These are phyloP conservation scores for Acanthiza pusilla DNA, from an alignment of 2,797 vertebrate species.

Conservation along the genomic window DNA sequence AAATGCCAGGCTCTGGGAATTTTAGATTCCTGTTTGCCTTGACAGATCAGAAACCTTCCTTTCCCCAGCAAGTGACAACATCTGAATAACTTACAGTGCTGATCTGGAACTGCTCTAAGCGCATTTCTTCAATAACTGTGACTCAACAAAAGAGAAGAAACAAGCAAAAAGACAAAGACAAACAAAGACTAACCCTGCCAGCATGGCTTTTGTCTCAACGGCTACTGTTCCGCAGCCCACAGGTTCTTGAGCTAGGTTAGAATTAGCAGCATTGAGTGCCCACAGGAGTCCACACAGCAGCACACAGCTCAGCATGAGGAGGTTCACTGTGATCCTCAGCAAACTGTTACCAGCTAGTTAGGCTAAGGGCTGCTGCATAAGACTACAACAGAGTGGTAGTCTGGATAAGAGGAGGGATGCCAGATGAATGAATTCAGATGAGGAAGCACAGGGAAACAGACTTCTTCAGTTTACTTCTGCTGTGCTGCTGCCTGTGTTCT, in stretches of 20 bases:
- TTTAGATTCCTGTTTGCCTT: background rate
- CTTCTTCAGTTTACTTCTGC: background rate
- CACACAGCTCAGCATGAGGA: background rate
- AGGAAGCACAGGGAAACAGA: background rate
- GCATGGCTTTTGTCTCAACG: fast-evolving
- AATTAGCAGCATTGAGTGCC: background rate
- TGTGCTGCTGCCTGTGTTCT: background rate
- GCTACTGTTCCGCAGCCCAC: background rate
- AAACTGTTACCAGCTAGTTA: background rate
- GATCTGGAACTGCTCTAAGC: background rate
- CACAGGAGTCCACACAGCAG: fast-evolving
- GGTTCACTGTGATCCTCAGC: background rate
- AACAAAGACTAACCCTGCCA: background rate
- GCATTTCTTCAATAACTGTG: background rate
- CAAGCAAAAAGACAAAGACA: background rate
- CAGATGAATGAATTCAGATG: background rate
- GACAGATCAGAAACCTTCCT: background rate
- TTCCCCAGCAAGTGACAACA: background rate
- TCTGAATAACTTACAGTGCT: background rate
- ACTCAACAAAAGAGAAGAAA: background rate
- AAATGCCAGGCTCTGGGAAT: background rate
- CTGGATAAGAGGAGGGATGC: background rate
- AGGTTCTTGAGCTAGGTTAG: background rate
- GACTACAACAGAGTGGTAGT: fast-evolving
- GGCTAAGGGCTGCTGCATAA: background rate